Base-by-base conservation (phyloP, 1,140 invertebrate species). In the Lucilia cuprina region DNA sequence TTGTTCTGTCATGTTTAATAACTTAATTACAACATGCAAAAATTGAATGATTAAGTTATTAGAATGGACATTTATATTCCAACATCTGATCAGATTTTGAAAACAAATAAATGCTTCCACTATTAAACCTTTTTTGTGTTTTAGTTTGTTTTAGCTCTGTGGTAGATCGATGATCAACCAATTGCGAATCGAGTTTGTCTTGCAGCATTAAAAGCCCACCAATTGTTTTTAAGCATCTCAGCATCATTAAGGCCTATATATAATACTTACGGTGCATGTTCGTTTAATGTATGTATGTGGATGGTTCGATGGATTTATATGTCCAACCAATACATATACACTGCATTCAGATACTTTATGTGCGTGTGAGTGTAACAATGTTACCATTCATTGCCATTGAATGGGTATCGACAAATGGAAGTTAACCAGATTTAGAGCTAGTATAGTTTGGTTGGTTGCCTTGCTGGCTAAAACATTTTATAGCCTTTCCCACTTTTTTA, bases 161-260 rank as follows among this genome's bases (percentile, higher is more conserved):
- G n/a, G 65, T 9, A 21, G 19, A 70, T 25, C 19, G 19, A 70
- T 70, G 65, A 41, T 41, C 41, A 41, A n/a, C 65, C 65, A 70
- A 70, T 70, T 70, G 19, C 19, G 12, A 21, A 12, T 70, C 65
- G 65, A 25, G 65, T 25, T 70, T 21, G 21, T n/a, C 2, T 19
- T 70, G 10, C n/a, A 70, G 65, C 65, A 21, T 25, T 70, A 25
- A 70, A 70, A 70, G n/a, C 65, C 41, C 41, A 70, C 65, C 65
- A 70, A 70, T 70, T 70, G 65, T 70, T 70, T 19, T 70, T 70
- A 2, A 70, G 65, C 65, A 70, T 70, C 60, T 65, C 65, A 70
- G 17, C 19, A 25, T 19, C n/a, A 19, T 70, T 70, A 21, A 10
- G 65, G 41, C 41, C 5, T 41, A 41, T 9, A 21, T 30, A 30